Evolutionary conservation across 2,113 vertebrate genomes (phyloP).

Genomic region (Cyanocitta stelleri): DNA sequence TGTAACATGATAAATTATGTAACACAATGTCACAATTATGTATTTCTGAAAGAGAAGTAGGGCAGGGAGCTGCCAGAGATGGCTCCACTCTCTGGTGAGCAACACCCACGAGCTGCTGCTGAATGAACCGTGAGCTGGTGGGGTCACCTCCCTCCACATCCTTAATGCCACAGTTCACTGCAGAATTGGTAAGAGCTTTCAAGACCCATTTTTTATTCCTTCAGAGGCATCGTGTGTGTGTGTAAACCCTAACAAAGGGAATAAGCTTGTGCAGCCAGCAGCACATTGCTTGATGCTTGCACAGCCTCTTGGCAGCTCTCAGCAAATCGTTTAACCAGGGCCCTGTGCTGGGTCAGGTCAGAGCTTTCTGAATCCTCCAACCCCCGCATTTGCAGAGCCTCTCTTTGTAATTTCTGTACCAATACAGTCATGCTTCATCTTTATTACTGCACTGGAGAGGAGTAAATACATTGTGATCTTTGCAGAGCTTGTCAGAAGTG

Average conservation of each 20-base stretch:
- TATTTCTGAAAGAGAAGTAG: constrained; percentile 48
- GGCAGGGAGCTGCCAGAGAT: constrained; percentile 29
- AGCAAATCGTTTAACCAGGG: not conserved
- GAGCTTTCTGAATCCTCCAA: not conserved
- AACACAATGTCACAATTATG: constrained; percentile 30
- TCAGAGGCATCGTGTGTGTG: not conserved
- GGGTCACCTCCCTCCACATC: not conserved
- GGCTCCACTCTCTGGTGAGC: not conserved
- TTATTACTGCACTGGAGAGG: not conserved
- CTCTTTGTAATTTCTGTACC: not conserved
- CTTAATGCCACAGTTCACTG: not conserved
- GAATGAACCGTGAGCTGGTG: not conserved
- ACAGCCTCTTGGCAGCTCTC: not conserved
- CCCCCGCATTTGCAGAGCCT: not conserved
- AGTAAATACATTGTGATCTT: not conserved
- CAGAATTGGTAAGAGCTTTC: not conserved
- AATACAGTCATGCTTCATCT: not conserved
- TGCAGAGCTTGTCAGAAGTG: not conserved
- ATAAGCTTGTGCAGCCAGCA: not conserved
- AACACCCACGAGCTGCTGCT: not conserved
- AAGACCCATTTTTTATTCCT: not conserved
- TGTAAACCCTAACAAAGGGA: not conserved
- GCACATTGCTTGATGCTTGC: not conserved
- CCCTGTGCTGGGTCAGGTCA: not conserved
- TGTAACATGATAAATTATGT: constrained; percentile 43